Percentiles rank a stretch among this genome's conserved stretches.
Evolutionary conservation across 2,888 invertebrate genomes (phyloP).

Genomic region (Xestia sexstrigata): DNA sequence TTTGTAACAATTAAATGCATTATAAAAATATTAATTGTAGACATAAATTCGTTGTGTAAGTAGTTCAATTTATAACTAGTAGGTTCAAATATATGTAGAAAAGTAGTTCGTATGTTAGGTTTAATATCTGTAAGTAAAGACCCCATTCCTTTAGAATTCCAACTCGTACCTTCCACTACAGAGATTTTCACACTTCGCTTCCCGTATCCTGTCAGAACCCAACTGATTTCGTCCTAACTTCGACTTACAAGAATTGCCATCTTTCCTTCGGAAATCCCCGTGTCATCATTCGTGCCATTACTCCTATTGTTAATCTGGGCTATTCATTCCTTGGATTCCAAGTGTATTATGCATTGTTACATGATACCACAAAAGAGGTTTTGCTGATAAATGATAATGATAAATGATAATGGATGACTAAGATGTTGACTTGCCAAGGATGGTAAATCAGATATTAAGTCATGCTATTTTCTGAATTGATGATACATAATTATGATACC

Average conservation of each 20-base stretch:
- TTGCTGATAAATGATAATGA: conserved; percentile 41
- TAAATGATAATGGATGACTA: conserved; percentile 20
- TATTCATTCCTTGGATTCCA: conserved; percentile 27
- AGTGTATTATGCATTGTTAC: conserved; percentile 8
- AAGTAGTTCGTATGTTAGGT: not conserved
- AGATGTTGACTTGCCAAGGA: not conserved
- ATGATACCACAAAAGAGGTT: conserved; percentile 28
- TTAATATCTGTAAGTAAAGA: not conserved
- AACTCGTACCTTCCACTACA: conserved; percentile 36
- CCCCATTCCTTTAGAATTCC: conserved; percentile 7
- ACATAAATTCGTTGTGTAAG: not conserved
- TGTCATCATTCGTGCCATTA: conserved; percentile 42
- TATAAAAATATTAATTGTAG: not conserved
- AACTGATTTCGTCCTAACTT: conserved; percentile 39
- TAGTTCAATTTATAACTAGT: not conserved
- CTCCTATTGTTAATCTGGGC: conserved; percentile 41
- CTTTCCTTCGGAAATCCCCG: conserved; percentile 30
- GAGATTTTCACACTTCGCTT: conserved; percentile 56
- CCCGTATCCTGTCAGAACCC: conserved; percentile 24
- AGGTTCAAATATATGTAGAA: not conserved
- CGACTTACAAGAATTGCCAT: conserved; percentile 39
- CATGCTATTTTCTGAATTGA: not conserved
- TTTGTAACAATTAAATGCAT: not conserved
- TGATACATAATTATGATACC: no score
- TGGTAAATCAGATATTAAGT: not conserved